Percentiles rank a stretch among this genome's conserved stretches.
These are phyloP conservation scores for Pipistrellus pipistrellus DNA, from an alignment of 2,797 vertebrate genomes.

Conservation along the genomic window DNA sequence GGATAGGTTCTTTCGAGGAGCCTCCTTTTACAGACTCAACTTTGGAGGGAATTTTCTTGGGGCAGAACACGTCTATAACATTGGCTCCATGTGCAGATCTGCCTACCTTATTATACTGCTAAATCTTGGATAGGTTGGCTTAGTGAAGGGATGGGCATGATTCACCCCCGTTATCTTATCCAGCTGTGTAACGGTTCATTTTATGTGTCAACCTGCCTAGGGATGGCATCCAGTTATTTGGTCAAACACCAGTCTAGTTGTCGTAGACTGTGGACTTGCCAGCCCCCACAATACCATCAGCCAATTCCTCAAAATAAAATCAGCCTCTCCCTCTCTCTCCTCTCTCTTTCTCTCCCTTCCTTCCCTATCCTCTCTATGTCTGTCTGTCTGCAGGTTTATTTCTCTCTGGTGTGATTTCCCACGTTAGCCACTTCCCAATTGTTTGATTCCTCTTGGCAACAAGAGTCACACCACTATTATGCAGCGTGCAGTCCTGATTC, in stretches of 20 bases:
- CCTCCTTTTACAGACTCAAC: not conserved
- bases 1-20: not conserved
- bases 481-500: slow-evolving; percentile 55
- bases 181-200: not conserved
- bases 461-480: slow-evolving; percentile 58
- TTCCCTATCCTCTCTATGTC: not conserved
- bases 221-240: not conserved
- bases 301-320: slow-evolving; percentile 11
- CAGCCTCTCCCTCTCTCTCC: not conserved
- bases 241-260: not conserved
- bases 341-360: not conserved
- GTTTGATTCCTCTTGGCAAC: slow-evolving; percentile 74
- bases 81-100: not conserved
- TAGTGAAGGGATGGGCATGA: not conserved
- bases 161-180: not conserved
- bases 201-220: not conserved
- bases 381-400: slow-evolving; percentile 45
- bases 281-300: not conserved
- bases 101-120: not conserved
- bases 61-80: not conserved
- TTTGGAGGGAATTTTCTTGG: slow-evolving; percentile 22
- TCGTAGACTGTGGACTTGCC: not conserved
- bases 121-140: not conserved
- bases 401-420: slow-evolving; percentile 69
- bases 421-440: slow-evolving; percentile 65